Evolutionary conservation across 2,797 vertebrate genomes (phyloP), one percentile per base, ranked within the genome.

Genomic region (Arrhamphus sclerolepis): DNA sequence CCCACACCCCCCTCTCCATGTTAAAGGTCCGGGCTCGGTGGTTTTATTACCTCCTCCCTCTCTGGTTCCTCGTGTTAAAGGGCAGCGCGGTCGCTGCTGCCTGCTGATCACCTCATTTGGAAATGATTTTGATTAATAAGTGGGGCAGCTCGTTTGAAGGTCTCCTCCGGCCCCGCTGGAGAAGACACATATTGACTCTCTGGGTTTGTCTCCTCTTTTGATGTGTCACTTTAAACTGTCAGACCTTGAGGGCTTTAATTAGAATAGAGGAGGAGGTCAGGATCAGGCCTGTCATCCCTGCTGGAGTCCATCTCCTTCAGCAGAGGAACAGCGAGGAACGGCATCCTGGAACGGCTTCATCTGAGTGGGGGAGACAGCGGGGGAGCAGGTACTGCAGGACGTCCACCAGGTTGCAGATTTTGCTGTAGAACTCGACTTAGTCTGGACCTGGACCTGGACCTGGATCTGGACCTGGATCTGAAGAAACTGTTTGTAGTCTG

Each of bases 161-260:
- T 29, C 72, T 85, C 80, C 47, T 76, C 79, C 19, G 66, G 68
- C 86, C 77, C 92, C 73, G 88, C 81, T 90, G 90, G 91, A 90
- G 83, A 90, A 92, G 84, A 87, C 87, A 92, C 90, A 92, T 89
- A 89, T 90, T 92, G 85, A 92, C 90, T 90, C 87, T 89, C 76
- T 20, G 82, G 87, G 87, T 91, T 92, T 80, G 85, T 75, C 52
- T 71, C 74, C 72, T 88, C 88, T 84, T 92, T 92, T 92, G 88
- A 92, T 89, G 87, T 90, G 19, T 85, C 84, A 72, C 84, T 91
- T 91, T 91, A 89, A 81, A 87, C 88, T 81, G 76, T 42, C 72
- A 87, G 82, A 85, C 85, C 73, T 68, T 63, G 65, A 66, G 75
- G 61, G 72, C 57, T 54, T 80, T 82, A 85, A 89, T 89, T 87